Evolutionary conservation across 2,888 invertebrate genomes (phyloP), one percentile per base, ranked within the genome.

Genomic region (Amphiduros pacificus): DNA sequence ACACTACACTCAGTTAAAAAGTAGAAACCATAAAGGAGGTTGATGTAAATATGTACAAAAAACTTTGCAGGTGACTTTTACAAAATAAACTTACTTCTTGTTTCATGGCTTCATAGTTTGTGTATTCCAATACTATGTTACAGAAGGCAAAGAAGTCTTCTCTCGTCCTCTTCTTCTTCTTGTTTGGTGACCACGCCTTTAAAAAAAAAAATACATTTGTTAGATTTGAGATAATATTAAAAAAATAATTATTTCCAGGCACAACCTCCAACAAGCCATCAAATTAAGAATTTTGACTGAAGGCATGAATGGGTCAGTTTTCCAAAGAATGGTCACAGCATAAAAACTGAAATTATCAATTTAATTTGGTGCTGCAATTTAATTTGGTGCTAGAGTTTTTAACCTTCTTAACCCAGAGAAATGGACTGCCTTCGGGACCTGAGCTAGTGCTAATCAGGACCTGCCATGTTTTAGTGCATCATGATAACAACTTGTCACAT

Each of bases 91-190:
- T 75, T 72, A 85, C 85, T 75, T 85, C 85, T 72, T 78, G 78
- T 65, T 77, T 78, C 60, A 74, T 73, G 40, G 75, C 71, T 72
- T 85, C 85, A 70, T 86, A 86, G 70, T 86, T 85, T 71, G 85
- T 86, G 74, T 86, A 85, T 63, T 85, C 84, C 64, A 86, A 76
- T 56, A 86, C 85, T 71, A 84, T 84, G 63, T 85, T 84, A 77
- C 86, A 86, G 74, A 86, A 86, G 63, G 83, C 75, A 65, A 85
- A 84, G 73, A 86, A 86, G 71, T 86, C 85, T 71, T 85, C 85
- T 63, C 84, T 83, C 58, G 58, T 49, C 27, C 58, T 29, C 24
- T 51, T 27, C 26, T 32, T 32, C 44, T 44, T 44, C 50, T 58
- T 58, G 17, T 50, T 58, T 24, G 58, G 58, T 22, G 58, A 58